Evolutionary conservation across 2,113 vertebrate species (phyloP), one percentile per base, ranked within the genome.

Genomic region (Axis porcinus): DNA sequence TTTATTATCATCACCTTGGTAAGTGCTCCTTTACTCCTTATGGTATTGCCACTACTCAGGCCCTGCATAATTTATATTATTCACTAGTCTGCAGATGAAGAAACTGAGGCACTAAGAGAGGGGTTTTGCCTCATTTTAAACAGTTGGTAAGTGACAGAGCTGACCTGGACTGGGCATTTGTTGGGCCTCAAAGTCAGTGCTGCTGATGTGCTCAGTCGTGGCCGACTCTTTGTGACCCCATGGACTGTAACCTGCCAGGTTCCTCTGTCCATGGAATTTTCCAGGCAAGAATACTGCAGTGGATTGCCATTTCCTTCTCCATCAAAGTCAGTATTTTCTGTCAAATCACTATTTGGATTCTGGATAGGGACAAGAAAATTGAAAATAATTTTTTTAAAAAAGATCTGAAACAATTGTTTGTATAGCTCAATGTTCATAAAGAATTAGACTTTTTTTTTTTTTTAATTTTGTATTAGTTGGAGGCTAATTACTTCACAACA

Each of bases 171-270:
- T 36, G 12, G 13, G 52, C 33, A 33, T 83, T 55, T 36, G 7
- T 36, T 83, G 81, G 52, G 81, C 52, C 50, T 23, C 33, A 36
- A 15, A 55, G 33, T 54, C 74, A 78, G 40, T 28, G 43, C 67
- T 16, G 43, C 13, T 40, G 10, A 40, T 40, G 19, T 3, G 67
- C n/a, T 23, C 67, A 40, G n/a, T 40, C 0, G 0, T 12, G 19
- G 19, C n/a, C 0, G 0, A 40, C 9, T 70, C 67, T 23, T 6
- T 70, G 67, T 0, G 0, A 70, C 67, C n/a, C n/a, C 19, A 3
- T 70, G n/a, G 67, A 70, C 67, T 40, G 19, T 70, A 40, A 19
- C 67, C 67, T 36, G 10, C 5, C 10, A 70, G 5, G n/a, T 40
- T 70, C n/a, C 67, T 70, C 19, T 70, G n/a, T 70, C 67, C 67